Evolutionary conservation across 1,140 invertebrate species (phyloP), one percentile per base, ranked within the genome.

Genomic region (Tyrophagus putrescentiae): DNA sequence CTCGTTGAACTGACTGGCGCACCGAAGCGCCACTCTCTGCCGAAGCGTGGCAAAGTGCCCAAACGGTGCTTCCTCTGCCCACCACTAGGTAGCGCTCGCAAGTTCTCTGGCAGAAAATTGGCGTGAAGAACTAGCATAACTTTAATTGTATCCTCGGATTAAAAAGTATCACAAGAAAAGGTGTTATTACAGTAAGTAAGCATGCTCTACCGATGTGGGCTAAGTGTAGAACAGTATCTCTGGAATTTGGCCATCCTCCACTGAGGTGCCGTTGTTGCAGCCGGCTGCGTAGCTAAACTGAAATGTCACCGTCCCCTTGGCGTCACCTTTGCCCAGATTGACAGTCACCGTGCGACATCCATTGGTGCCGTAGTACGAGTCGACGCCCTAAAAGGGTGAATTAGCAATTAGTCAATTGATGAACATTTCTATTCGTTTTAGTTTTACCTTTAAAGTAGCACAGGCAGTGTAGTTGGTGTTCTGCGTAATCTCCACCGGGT

Each of bases 211-310:
- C n/a, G n/a, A n/a, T n/a, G n/a, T 18, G 11, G 32, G 34, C 67
- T 66, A 71, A n/a, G 72, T 75, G 62, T 77, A 87, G 72, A 91
- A 91, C 62, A 89, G 85, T 53, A 91, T 83, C 71, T 88, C 85
- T 9, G 87, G 87, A 66, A 91, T 87, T 72, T 92, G 87, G 60
- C 87, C 87, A 72, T 88, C 85, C 69, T 92, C 87, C 1, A 89
- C 83, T 3, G 84, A 85, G 1, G 87, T 90, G 11, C 87, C 87
- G 71, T 92, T 92, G 70, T 90, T 90, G 69, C 87, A 87, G 23
- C 85, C 86, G 21, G 84, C 80, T 13, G 84, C 84, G 68, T 84
- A 88, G 1, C 81, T 83, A 71, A 91, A 92, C 69, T 86, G 82
- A 70, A 91, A 91, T 9, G 81, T 84, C 2, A 89, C 80, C 31